Conservation (phyloP, 2,113 vertebrate species). For the Pluvianellus socialis region DNA sequence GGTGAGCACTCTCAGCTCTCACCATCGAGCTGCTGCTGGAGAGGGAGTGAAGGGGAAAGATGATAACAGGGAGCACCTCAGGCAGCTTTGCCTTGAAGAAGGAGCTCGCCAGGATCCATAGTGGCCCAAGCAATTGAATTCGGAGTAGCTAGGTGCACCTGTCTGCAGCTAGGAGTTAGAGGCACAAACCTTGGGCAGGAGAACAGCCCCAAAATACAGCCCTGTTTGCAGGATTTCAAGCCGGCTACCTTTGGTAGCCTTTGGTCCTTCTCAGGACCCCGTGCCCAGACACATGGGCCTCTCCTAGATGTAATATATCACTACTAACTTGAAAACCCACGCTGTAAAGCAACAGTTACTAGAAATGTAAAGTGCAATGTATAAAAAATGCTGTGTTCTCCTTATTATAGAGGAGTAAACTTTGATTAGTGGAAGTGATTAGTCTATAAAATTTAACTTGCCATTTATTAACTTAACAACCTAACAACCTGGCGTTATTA, state of each 20-base stretch:
- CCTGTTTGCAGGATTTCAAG: not conserved
- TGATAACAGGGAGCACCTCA: not conserved
- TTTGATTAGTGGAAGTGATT: slow-evolving; percentile 35
- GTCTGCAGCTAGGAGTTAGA: not conserved
- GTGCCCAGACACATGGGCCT: not conserved
- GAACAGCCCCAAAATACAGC: not conserved
- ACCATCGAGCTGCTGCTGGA: not conserved
- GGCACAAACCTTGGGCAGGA: not conserved
- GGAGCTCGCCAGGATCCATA: fast-evolving
- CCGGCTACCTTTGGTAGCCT: not conserved
- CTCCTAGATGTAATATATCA: not conserved
- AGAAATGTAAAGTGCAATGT: not conserved
- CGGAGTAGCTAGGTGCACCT: not conserved
- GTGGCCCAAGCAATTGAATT: not conserved
- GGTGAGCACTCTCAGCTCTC: not conserved
- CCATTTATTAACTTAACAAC: slow-evolving; percentile 57
- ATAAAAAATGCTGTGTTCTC: not conserved
- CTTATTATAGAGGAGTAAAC: not conserved
- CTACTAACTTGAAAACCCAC: not conserved
- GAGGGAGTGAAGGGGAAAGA: not conserved
- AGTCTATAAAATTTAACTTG: slow-evolving; percentile 45
- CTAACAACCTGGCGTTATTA: slow-evolving; percentile 11
- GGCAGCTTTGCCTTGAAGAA: not conserved
- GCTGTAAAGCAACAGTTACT: not conserved
- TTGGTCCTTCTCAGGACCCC: not conserved